Percentiles rank a stretch among this genome's conserved stretches.
Evolutionary conservation across 2,113 vertebrate species (phyloP).

Genomic region (Dipodomys merriami): DNA sequence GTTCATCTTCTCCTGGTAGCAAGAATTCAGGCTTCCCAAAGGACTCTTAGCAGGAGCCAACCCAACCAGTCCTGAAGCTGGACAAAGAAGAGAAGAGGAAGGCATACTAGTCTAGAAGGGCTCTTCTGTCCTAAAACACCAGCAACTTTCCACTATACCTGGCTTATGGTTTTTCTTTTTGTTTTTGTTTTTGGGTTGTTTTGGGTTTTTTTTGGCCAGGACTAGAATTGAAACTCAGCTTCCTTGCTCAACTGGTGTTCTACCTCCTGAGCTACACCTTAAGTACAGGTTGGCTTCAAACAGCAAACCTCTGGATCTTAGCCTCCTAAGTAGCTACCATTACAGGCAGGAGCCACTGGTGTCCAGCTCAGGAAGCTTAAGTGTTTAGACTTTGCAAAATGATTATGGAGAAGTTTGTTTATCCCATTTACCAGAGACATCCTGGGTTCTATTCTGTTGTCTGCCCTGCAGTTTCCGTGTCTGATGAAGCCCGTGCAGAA

Average conservation of each 20-base stretch:
- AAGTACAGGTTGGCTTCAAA: too few relatives aligned
- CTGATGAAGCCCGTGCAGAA: constrained; percentile 94
- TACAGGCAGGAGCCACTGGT: too few relatives aligned
- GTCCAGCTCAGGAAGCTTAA: background rate
- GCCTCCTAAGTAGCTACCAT: too few relatives aligned
- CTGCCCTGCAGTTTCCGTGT: constrained; percentile 89
- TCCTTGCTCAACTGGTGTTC: too few relatives aligned
- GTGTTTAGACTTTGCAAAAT: background rate
- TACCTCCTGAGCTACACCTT: too few relatives aligned
- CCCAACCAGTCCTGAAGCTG: background rate
- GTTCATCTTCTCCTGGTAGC: background rate
- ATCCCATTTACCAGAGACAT: background rate
- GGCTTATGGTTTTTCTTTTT: too few relatives aligned
- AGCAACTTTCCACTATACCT: background rate
- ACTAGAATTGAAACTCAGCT: too few relatives aligned
- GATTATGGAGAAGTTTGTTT: too few relatives aligned
- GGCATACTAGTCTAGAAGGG: too few relatives aligned
- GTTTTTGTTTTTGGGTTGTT: too few relatives aligned
- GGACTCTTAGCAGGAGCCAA: background rate
- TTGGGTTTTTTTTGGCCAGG: too few relatives aligned
- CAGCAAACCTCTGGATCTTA: too few relatives aligned
- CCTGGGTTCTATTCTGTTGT: fast-evolving
- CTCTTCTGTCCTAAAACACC: background rate
- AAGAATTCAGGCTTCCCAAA: background rate
- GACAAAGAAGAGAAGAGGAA: background rate